A percentile compares a stretch with the other conserved stretches of the same genome.
phyloP scores from a whole-genome alignment of 2,797 vertebrate genomes.

The Labeo calbasu region DNA sequence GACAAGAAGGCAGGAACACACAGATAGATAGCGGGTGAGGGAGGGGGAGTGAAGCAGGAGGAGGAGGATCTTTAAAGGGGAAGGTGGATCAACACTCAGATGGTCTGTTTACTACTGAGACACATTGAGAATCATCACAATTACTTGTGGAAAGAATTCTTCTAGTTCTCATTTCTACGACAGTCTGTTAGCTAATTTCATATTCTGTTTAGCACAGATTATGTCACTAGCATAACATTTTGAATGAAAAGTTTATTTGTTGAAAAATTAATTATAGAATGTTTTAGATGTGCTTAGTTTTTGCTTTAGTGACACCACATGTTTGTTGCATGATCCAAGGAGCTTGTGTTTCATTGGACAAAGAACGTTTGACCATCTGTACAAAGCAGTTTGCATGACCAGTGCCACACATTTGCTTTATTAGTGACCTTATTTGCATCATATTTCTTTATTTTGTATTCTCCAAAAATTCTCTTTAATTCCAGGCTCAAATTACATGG shows the following conservation, averaged over 20 bases:
- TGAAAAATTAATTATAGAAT: neutral
- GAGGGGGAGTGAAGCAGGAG: slow-evolving; percentile 34
- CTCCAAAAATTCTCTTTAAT: neutral
- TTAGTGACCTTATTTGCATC: neutral
- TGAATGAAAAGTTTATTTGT: neutral
- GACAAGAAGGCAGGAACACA: slow-evolving; percentile 74
- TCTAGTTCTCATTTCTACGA: neutral
- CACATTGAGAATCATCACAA: neutral
- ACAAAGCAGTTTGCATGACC: neutral
- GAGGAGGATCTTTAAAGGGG: slow-evolving; percentile 74
- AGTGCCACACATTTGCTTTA: neutral
- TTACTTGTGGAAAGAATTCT: neutral
- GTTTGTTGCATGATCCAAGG: neutral
- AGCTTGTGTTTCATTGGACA: no score
- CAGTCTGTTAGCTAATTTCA: neutral
- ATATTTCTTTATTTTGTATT: neutral
- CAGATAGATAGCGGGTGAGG: slow-evolving; percentile 56
- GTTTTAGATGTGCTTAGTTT: neutral
- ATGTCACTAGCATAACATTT: neutral
- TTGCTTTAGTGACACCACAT: neutral
- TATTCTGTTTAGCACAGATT: neutral
- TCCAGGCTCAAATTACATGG: neutral
- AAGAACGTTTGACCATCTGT: neutral
- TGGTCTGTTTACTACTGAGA: slow-evolving; percentile 41
- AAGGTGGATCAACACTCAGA: slow-evolving; percentile 53